These are phyloP conservation scores for Psittacula cyanocephala DNA, from an alignment of 2,113 vertebrate genomes.

Conservation along the genomic window DNA sequence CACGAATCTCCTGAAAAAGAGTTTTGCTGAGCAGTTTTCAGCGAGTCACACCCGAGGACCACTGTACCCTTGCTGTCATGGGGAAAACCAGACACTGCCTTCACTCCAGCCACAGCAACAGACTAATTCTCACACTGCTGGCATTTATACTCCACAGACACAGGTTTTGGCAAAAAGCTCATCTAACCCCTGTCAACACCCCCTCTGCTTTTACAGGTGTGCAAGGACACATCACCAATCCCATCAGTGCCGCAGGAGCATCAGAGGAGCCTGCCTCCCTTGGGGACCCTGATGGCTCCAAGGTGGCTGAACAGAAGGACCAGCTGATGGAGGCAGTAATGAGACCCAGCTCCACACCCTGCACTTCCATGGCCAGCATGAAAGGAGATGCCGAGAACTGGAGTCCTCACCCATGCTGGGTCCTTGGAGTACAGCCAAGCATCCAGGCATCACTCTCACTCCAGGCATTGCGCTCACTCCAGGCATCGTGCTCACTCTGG, in stretches of 20 bases:
- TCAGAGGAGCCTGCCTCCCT: fast-evolving
- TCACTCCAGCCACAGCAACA: fast-evolving
- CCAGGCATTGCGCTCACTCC: neutral
- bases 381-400: neutral
- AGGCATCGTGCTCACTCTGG: fast-evolving
- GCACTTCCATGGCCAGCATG: fast-evolving
- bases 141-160: neutral
- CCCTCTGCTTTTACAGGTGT: neutral
- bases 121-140: neutral
- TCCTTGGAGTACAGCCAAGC: fast-evolving
- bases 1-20: neutral
- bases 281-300: fast-evolving
- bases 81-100: neutral
- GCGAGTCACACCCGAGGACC: neutral
- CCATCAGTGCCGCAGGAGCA: neutral
- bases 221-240: neutral
- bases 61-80: neutral
- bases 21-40: neutral
- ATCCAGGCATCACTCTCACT: neutral
- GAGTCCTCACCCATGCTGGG: neutral
- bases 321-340: neutral
- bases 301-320: neutral
- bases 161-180: neutral
- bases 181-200: neutral
- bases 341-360: fast-evolving